A percentile compares a stretch with the other conserved stretches of the same genome.
Evolutionary conservation across 2,797 vertebrate species (phyloP).

Genomic region (Toxotes lorentzi): DNA sequence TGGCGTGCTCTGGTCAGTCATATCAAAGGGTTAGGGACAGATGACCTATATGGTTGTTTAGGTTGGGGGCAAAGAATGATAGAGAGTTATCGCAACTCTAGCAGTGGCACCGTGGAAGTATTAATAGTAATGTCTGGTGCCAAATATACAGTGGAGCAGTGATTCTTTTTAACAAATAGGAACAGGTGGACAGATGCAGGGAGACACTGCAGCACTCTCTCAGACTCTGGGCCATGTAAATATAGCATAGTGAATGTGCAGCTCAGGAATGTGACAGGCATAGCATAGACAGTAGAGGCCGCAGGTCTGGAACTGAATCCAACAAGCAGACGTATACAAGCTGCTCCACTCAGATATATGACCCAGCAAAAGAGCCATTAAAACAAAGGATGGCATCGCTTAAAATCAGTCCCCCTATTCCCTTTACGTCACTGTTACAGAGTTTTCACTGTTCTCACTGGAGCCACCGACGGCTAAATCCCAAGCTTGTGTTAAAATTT

Average conservation of each 20-base stretch:
- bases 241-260: conserved; percentile 75
- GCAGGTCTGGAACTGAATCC: conserved; percentile 26
- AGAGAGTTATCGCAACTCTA: conserved; percentile 4
- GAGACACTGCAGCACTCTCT: conserved; percentile 47
- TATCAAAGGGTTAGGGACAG: too few relatives aligned
- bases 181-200: conserved; percentile 75
- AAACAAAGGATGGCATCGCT: background rate
- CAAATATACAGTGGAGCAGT: conserved; percentile 29
- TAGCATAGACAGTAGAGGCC: conserved; percentile 46
- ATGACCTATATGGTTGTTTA: too few relatives aligned
- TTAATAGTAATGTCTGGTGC: conserved; percentile 55
- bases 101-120: conserved; percentile 25
- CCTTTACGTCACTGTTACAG: background rate
- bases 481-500: conserved; percentile 25
- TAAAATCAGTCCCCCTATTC: background rate
- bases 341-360: background rate
- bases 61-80: conserved; percentile 7
- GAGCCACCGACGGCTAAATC: conserved; percentile 29
- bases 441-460: conserved; percentile 3
- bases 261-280: conserved; percentile 74
- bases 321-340: background rate
- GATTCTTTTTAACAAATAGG: conserved; percentile 70
- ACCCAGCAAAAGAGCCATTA: background rate
- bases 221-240: conserved; percentile 71
- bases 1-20: too few relatives aligned